phyloP scores from a whole-genome alignment of 2,113 vertebrate genomes.

The Elachura formosa region DNA sequence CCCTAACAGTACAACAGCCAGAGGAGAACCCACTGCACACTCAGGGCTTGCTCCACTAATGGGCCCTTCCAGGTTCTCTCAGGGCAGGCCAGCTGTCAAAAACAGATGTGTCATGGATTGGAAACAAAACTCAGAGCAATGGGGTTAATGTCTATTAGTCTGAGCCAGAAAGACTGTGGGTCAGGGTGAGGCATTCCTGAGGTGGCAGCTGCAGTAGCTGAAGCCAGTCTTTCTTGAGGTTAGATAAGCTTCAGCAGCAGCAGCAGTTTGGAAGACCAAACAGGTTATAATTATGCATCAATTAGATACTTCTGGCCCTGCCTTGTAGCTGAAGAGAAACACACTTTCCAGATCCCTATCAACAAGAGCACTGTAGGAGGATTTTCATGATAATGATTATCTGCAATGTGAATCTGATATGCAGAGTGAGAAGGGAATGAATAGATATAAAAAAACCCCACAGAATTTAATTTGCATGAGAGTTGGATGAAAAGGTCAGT shows the following conservation, averaged over 20 bases:
- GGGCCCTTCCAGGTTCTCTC: not conserved
- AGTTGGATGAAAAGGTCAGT: not conserved
- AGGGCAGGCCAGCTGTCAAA: not conserved
- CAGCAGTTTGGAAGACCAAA: not conserved
- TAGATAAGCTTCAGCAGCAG: not conserved
- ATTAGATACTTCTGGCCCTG: not conserved
- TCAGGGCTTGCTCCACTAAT: rapidly evolving
- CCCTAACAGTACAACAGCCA: not conserved
- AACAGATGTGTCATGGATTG: rapidly evolving
- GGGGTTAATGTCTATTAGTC: not conserved
- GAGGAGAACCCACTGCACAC: not conserved
- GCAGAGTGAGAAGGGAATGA: not conserved
- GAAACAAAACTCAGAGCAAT: not conserved
- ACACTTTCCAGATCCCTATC: not conserved
- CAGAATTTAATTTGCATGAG: not conserved
- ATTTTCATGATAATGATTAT: not conserved
- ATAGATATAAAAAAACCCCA: not conserved
- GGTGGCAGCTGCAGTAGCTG: not conserved
- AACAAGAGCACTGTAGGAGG: not conserved
- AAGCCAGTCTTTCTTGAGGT: not conserved
- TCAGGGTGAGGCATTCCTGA: not conserved
- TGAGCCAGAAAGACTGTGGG: not conserved
- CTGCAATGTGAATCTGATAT: not conserved
- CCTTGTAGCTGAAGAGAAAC: not conserved
- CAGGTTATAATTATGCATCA: not conserved